phyloP scores from a whole-genome alignment of 2,888 invertebrate genomes.

The Galeruca laticollis region DNA sequence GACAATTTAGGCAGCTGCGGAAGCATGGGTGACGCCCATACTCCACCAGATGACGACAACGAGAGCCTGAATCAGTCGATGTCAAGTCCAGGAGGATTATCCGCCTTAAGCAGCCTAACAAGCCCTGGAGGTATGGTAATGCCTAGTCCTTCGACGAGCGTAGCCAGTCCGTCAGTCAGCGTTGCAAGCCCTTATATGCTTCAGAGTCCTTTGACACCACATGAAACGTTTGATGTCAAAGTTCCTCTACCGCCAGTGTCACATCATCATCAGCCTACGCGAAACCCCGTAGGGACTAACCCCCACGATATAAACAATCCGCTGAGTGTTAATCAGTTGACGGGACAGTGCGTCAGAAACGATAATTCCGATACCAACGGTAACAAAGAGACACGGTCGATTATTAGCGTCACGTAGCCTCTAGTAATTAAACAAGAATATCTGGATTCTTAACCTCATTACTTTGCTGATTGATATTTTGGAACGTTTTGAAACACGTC shows the following conservation, averaged over 20 bases:
- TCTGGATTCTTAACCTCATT: constrained; percentile 11
- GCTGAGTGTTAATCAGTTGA: constrained; percentile 89
- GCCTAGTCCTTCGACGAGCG: constrained; percentile 83
- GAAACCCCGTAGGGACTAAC: constrained; percentile 91
- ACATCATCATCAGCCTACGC: constrained; percentile 66
- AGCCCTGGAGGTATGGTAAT: constrained; percentile 78
- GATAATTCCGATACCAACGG: constrained; percentile 62
- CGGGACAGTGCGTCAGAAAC: constrained; percentile 73
- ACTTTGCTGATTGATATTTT: constrained; percentile 19
- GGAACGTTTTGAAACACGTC: neutral
- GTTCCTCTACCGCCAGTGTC: constrained; percentile 61
- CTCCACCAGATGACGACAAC: constrained; percentile 76
- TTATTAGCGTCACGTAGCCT: constrained; percentile 67
- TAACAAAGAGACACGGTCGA: constrained; percentile 64
- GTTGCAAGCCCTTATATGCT: constrained; percentile 73
- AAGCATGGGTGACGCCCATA: constrained; percentile 81
- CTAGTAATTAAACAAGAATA: constrained; percentile 36
- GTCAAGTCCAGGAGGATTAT: constrained; percentile 74
- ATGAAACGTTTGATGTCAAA: constrained; percentile 63
- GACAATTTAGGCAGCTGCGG: constrained; percentile 84
- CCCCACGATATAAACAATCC: constrained; percentile 94
- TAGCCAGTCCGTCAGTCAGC: constrained; percentile 75
- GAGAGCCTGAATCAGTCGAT: constrained; percentile 70
- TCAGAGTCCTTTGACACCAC: constrained; percentile 66
- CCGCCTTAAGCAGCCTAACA: constrained; percentile 77